phyloP scores from a whole-genome alignment of 2,113 vertebrate genomes.

The Typhlomys cinereus region DNA sequence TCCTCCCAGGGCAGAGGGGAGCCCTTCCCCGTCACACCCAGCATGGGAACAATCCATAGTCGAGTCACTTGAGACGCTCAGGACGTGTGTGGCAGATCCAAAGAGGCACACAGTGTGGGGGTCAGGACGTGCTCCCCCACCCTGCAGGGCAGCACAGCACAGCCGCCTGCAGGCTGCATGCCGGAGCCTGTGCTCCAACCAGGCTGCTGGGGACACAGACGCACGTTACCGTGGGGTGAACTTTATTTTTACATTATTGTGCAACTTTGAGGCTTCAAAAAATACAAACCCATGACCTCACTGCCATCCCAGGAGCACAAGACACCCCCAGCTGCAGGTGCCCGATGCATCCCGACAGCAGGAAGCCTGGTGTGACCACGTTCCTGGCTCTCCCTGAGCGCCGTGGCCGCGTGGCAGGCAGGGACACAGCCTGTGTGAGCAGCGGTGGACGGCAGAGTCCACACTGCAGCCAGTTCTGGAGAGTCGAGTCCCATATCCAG shows the following conservation, averaged over 20 bases:
- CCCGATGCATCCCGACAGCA: conserved; percentile 1
- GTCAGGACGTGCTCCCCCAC: no score
- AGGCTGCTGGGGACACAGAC: not conserved
- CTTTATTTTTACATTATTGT: conserved; percentile 87
- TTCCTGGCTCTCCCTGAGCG: not conserved
- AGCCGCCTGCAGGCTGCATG: no score
- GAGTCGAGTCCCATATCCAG: not conserved
- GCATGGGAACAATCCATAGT: no score
- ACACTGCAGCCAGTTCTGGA: not conserved
- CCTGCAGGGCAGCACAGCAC: not conserved
- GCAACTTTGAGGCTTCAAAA: conserved; percentile 89
- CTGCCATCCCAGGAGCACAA: conserved; percentile 89
- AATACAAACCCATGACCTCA: conserved; percentile 84
- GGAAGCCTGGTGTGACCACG: conserved; percentile 50
- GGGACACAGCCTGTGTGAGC: not conserved
- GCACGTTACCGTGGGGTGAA: conserved; percentile 89
- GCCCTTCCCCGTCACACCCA: not conserved
- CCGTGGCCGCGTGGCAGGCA: conserved; percentile 31
- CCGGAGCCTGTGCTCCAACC: not conserved
- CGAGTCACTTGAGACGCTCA: not conserved
- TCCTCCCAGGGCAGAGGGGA: not conserved
- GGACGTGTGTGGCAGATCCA: no score
- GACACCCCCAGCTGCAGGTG: conserved; percentile 63
- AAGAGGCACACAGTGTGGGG: no score
- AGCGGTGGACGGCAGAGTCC: no score